These are phyloP conservation scores for Anagrus nilaparvatae DNA, from an alignment of 1,140 invertebrate species.

Conservation along the genomic window DNA sequence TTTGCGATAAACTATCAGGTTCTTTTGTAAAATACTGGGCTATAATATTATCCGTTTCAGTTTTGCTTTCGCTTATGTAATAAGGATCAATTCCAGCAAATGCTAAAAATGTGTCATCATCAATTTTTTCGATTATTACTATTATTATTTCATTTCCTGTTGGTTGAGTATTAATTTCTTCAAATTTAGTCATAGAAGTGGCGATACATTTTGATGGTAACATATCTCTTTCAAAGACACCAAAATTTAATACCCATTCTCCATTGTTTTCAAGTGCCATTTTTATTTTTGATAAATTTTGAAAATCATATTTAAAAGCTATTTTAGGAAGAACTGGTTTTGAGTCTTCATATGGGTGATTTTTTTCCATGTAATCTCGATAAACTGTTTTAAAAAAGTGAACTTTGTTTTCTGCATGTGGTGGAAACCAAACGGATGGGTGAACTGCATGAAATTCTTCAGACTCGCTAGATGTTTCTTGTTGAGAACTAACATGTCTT, in stretches of 20 bases:
- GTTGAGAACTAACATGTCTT: conserved; percentile 19
- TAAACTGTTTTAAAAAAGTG: conserved; percentile 30
- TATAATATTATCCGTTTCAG: no score
- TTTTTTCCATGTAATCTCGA: conserved; percentile 22
- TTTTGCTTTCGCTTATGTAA: conserved; percentile 39
- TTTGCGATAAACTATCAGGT: no score
- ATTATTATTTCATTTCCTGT: conserved; percentile 36
- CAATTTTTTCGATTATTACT: conserved; percentile 35
- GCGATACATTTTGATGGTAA: conserved; percentile 17
- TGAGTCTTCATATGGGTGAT: conserved; percentile 33
- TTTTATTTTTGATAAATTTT: conserved; percentile 33
- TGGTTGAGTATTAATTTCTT: conserved; percentile 2
- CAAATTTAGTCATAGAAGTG: conserved; percentile 1
- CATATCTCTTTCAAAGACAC: conserved; percentile 37
- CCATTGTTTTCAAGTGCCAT: conserved; percentile 31
- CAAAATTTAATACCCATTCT: conserved; percentile 34
- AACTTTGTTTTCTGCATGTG: conserved; percentile 28
- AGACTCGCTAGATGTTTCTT: conserved; percentile 15
- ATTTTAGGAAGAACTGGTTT: conserved; percentile 29
- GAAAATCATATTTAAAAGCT: conserved; percentile 39
- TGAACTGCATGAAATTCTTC: conserved; percentile 15
- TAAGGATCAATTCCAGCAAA: conserved; percentile 41
- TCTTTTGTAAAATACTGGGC: no score
- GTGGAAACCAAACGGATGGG: conserved; percentile 24
- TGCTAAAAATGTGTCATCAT: conserved; percentile 35